Evolutionary conservation across 1,140 invertebrate genomes (phyloP).

Genomic region (Ceratosolen solmsi): DNA sequence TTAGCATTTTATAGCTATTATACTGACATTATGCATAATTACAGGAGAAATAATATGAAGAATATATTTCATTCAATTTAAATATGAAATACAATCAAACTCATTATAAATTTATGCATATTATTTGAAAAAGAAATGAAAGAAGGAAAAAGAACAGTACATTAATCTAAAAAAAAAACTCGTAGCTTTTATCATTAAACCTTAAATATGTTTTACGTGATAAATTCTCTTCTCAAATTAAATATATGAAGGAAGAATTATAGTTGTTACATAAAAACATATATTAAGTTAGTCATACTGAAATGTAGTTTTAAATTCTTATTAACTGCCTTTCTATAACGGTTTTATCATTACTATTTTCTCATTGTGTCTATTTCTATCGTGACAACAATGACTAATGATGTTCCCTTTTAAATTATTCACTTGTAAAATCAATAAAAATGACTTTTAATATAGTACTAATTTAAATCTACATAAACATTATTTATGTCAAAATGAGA

Average conservation of each 20-base stretch:
- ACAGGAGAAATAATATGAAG: too few relatives aligned
- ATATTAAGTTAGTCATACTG: not conserved
- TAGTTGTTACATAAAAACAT: not conserved
- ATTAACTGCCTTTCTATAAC: not conserved
- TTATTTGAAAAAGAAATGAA: too few relatives aligned
- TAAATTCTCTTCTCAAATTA: too few relatives aligned
- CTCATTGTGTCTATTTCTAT: not conserved
- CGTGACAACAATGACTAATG: slow-evolving; percentile 7
- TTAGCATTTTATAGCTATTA: not conserved
- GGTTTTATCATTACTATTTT: not conserved
- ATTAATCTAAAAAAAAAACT: too few relatives aligned
- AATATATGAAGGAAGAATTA: too few relatives aligned
- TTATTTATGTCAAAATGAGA: not conserved
- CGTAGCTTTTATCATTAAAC: too few relatives aligned
- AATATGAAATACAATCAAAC: too few relatives aligned
- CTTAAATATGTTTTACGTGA: too few relatives aligned
- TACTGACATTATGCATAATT: too few relatives aligned
- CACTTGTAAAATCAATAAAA: not conserved
- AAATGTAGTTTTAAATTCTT: not conserved
- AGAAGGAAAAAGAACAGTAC: too few relatives aligned
- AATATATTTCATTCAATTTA: too few relatives aligned
- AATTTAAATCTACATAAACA: not conserved
- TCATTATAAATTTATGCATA: too few relatives aligned
- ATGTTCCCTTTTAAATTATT: not conserved
- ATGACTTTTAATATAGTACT: slow-evolving; percentile 2